Evolutionary conservation across 2,888 invertebrate species (phyloP).

Genomic region (Galeopsomyia nigrocyanea): DNA sequence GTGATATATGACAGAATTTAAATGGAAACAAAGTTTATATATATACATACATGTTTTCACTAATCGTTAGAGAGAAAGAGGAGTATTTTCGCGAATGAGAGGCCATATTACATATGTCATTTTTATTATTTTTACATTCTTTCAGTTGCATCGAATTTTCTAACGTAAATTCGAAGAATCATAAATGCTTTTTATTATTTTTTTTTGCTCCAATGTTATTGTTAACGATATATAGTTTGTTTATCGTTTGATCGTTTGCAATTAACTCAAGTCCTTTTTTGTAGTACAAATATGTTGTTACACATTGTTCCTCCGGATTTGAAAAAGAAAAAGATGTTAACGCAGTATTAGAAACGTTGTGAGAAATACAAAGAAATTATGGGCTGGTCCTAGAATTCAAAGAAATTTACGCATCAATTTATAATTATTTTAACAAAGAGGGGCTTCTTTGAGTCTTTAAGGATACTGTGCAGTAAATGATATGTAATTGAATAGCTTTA

Average conservation of each 20-base stretch:
- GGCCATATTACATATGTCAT: no score
- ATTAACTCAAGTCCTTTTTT: constrained; percentile 40
- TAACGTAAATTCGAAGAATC: no score
- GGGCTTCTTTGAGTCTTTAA: constrained; percentile 43
- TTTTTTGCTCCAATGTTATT: constrained; percentile 20
- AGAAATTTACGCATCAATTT: constrained; percentile 32
- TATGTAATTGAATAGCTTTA: constrained; percentile 1
- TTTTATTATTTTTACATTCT: no score
- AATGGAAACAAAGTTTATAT: no score
- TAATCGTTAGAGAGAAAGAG: no score
- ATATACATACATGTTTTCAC: no score
- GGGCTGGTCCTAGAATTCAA: constrained; percentile 46
- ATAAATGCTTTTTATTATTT: no score
- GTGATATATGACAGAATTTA: no score
- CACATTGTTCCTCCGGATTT: constrained; percentile 36
- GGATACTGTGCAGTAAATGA: constrained; percentile 46
- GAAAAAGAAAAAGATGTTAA: constrained; percentile 23
- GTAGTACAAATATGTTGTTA: constrained; percentile 45
- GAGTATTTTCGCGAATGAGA: no score
- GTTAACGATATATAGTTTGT: constrained; percentile 36
- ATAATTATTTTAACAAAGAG: constrained; percentile 31
- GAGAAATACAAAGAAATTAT: constrained; percentile 37
- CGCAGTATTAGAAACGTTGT: constrained; percentile 36
- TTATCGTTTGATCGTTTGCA: constrained; percentile 20
- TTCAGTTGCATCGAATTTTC: no score